Base-by-base conservation (phyloP, 2,113 vertebrate species). In the Tetrao urogallus region DNA sequence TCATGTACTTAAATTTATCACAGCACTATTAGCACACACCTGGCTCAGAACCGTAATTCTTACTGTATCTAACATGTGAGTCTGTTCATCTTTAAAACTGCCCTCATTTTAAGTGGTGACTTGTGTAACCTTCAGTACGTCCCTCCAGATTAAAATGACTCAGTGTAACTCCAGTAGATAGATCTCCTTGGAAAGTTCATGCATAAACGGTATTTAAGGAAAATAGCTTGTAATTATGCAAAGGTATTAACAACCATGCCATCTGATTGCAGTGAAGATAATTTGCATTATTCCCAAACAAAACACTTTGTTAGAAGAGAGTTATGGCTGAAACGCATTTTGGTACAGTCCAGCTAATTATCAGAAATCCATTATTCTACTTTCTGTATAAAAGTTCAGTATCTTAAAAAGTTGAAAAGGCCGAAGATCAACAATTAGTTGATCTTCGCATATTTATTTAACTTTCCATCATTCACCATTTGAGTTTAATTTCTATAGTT, bases 231-330 rank as follows among this genome's bases (percentile, higher is more conserved):
- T 94, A 96, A 94, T 94, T 97, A 96, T 92, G 94, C 94, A 91
- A 88, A 96, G 79, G 86, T 94, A 96, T 96, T 97, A 97, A 93
- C 94, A 96, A 94, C 73, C 86, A 96, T 94, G 82, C 86, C 81
- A 96, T 96, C 89, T 97, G 91, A 96, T 92, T 96, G 95, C 94
- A 97, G 96, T 96, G 92, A 97, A 93, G 86, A 92, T 88, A 96
- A 97, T 96, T 97, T 96, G 91, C 94, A 92, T 92, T 96, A 94
- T 96, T 94, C 90, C 63, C 54, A 90, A 95, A 95, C 90, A 90
- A 96, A 94, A 93, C 79, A 52, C 88, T 82, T 90, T 1, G 6
- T 64, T 75, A 77, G 45, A 79, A 90, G 87, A 92, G 69, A 75
- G 82, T 95, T 94, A 96, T 79, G 79, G 77, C 64, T 91, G 81